phyloP scores from a whole-genome alignment of 2,888 invertebrate genomes.

The Andrena marginata region DNA sequence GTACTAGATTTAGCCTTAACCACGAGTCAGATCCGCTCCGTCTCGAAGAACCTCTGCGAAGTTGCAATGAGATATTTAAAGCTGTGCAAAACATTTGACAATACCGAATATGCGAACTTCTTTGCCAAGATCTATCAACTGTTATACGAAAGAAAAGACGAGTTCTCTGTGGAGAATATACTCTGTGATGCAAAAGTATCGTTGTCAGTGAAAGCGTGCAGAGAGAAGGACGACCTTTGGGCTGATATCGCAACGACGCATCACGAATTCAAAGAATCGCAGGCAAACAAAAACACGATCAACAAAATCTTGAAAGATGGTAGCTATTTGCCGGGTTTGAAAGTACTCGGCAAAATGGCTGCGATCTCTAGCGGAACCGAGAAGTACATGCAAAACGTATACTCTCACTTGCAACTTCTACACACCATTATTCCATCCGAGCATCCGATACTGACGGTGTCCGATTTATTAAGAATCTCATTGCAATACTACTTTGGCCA shows the following conservation, averaged over 20 bases:
- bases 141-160: slow-evolving; percentile 71
- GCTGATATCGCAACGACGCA: slow-evolving; percentile 66
- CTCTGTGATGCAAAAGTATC: slow-evolving; percentile 76
- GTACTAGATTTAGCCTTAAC: slow-evolving; percentile 82
- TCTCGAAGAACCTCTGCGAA: slow-evolving; percentile 77
- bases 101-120: slow-evolving; percentile 70
- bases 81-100: slow-evolving; percentile 69
- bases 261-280: slow-evolving; percentile 47
- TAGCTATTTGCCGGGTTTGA: slow-evolving; percentile 55
- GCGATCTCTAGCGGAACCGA: slow-evolving; percentile 65
- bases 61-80: slow-evolving; percentile 80
- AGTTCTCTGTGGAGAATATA: slow-evolving; percentile 66
- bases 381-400: slow-evolving; percentile 74
- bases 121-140: slow-evolving; percentile 74
- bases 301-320: slow-evolving; percentile 40
- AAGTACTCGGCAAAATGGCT: slow-evolving; percentile 69
- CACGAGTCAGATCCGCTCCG: slow-evolving; percentile 67
- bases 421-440: slow-evolving; percentile 73
- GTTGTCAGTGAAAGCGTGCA: slow-evolving; percentile 72
- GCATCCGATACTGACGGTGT: slow-evolving; percentile 48
- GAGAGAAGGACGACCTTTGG: slow-evolving; percentile 77
- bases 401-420: slow-evolving; percentile 75
- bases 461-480: slow-evolving; percentile 58
- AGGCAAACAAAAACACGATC: slow-evolving; percentile 37
- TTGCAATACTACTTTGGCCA: slow-evolving; percentile 79